phyloP scores from a whole-genome alignment of 2,888 invertebrate genomes.

The Fissipunctia ypsillon region DNA sequence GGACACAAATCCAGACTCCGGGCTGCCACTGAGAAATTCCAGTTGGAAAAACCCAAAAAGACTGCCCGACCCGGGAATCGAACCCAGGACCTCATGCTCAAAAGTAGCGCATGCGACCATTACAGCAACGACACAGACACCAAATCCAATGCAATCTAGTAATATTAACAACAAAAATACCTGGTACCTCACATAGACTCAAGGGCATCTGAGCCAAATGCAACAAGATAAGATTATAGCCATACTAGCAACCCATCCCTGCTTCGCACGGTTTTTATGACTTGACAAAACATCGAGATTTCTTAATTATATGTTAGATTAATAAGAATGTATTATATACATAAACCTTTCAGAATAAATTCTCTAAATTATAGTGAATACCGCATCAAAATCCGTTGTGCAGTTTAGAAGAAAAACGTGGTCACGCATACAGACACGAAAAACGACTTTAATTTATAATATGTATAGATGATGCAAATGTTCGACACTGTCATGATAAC shows the following conservation, averaged over 20 bases:
- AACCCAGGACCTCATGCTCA: no score
- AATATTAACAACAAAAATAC: constrained; percentile 12
- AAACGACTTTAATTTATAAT: neutral
- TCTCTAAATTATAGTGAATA: neutral
- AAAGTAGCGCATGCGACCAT: no score
- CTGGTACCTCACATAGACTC: constrained; percentile 3
- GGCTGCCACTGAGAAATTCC: no score
- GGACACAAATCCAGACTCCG: no score
- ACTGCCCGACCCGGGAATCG: no score
- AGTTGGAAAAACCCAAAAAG: no score
- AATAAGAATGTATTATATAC: no score
- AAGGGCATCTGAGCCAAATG: constrained; percentile 48
- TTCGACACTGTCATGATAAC: constrained; percentile 5
- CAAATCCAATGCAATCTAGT: neutral
- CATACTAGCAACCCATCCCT: neutral
- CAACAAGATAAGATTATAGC: constrained; percentile 50
- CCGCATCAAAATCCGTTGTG: neutral
- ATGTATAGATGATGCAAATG: constrained; percentile 11
- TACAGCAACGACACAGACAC: no score
- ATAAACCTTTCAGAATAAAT: neutral
- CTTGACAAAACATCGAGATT: neutral
- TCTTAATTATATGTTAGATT: neutral
- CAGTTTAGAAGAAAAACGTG: neutral
- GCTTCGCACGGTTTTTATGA: neutral
- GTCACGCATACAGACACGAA: neutral